Base-by-base conservation (phyloP, 37 sponge, comb jelly and placozoan species). In the Ianthella basta region DNA sequence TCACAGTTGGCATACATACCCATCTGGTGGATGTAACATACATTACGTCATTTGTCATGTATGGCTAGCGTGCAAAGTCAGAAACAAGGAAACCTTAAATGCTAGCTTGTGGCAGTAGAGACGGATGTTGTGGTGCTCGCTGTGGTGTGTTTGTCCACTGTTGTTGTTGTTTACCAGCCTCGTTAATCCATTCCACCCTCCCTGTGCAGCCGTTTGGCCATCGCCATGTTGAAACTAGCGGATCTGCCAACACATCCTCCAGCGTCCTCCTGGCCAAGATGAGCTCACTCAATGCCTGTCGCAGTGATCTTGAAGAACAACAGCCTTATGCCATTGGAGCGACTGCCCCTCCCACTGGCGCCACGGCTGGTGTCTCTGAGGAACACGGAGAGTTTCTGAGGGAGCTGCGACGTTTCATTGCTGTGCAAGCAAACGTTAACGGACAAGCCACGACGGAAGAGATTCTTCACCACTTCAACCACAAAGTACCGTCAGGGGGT, bases 401-500 rank as follows among this genome's bases (percentile, higher is more conserved):
- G 19, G 94, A 96, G 38, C 77, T 96, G 34, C 68, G 94, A 29
- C 80, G 80, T 30, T 96, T 96, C 34, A 85, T 96, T 59, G 92
- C 92, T 19, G 56, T 67, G 1, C 90, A 87, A 64, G 81, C 86
- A 21, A 87, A 59, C 19, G 60, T 85, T 0, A 65, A 84, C 19
- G 97, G 97, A 16, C 90, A 91, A 57, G 97, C 97, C 2, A 94
- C 94, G 8, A 96, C 97, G 6, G 88, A 73, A 29, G 97, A 96
- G 55, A 87, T 96, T 36, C 57, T 96, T 36, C 61, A 59, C 14
- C 67, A 82, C n/a, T 96, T 96, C 65, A 64, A 83, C 27, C 36
- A 41, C 15, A 56, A 64, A 25, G 40, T 94, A 25, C 84, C 91
- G 18, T 13, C 29, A 29, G 78, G 80, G 21, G 88, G 91, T 3